Conservation (phyloP, 2,888 invertebrate species). For the Athalia cordata region DNA sequence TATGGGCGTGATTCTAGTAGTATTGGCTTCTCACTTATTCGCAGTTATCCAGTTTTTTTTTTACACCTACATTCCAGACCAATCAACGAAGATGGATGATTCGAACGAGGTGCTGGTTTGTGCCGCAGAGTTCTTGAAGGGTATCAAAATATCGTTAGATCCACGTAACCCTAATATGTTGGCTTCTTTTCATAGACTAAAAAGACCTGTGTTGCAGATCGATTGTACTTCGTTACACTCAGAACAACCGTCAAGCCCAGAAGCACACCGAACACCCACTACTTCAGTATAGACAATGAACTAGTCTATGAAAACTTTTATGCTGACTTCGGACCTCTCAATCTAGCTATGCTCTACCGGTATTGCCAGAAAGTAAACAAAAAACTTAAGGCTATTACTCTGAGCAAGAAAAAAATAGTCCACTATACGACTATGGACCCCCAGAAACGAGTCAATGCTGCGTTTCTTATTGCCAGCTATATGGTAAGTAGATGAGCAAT, state of each 20-base stretch:
- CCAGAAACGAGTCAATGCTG: conserved; percentile 89
- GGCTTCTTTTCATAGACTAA: conserved; percentile 16
- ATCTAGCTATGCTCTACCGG: conserved; percentile 89
- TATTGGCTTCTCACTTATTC: neutral
- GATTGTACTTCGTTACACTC: conserved; percentile 86
- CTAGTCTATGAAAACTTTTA: conserved; percentile 89
- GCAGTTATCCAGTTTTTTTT: neutral
- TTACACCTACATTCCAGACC: neutral
- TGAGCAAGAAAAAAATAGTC: conserved; percentile 83
- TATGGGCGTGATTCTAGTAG: neutral
- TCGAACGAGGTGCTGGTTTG: conserved; percentile 64
- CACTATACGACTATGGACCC: conserved; percentile 87
- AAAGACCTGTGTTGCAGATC: conserved; percentile 71
- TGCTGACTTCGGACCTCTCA: conserved; percentile 92
- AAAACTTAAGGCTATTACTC: conserved; percentile 80
- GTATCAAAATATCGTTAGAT: conserved; percentile 52
- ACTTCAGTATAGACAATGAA: conserved; percentile 87
- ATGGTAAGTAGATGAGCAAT: conserved; percentile 75
- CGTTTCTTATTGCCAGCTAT: conserved; percentile 89
- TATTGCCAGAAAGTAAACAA: conserved; percentile 87
- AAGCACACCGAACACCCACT: conserved; percentile 82
- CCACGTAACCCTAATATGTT: neutral
- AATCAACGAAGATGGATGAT: conserved; percentile 62
- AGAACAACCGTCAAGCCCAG: conserved; percentile 79
- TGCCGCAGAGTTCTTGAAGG: conserved; percentile 69